These are phyloP conservation scores for Bradypodion pumilum DNA, from an alignment of 2,797 vertebrate genomes.

Conservation along the genomic window DNA sequence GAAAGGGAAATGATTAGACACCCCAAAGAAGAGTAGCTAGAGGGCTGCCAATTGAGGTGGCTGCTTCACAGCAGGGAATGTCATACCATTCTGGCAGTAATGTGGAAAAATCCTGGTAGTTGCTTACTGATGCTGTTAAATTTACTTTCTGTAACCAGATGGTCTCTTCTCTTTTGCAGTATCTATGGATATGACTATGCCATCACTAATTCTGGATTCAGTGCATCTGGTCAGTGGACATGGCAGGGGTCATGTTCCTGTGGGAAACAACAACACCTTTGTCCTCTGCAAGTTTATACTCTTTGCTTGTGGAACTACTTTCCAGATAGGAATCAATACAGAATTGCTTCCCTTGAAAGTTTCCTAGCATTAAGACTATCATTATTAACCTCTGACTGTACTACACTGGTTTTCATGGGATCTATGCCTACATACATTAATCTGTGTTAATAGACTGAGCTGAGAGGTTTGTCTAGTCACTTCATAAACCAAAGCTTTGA, in stretches of 20 bases:
- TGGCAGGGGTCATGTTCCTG: conserved; percentile 21
- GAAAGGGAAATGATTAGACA: background rate
- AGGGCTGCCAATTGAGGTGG: background rate
- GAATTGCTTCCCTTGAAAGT: background rate
- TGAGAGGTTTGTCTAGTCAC: background rate
- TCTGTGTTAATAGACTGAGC: background rate
- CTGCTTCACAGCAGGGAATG: background rate
- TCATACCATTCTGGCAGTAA: background rate
- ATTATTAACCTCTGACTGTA: background rate
- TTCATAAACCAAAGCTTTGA: background rate
- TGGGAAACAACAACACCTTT: conserved; percentile 38
- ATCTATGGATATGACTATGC: conserved; percentile 32
- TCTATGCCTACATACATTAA: background rate
- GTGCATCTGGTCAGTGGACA: conserved; percentile 31
- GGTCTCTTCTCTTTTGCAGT: conserved; percentile 36
- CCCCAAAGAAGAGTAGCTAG: background rate
- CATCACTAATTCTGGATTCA: conserved; percentile 30
- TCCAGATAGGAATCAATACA: conserved; percentile 36
- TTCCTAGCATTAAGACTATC: background rate
- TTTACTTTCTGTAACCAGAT: conserved; percentile 41
- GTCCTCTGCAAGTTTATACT: conserved; percentile 56
- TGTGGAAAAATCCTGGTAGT: background rate
- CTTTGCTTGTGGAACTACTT: conserved; percentile 51
- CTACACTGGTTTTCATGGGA: background rate
- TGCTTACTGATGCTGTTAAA: background rate